A percentile compares a stretch with the other conserved stretches of the same genome.
Conservation (phyloP, 2,797 vertebrate species). For the Fundulus diaphanus region DNA sequence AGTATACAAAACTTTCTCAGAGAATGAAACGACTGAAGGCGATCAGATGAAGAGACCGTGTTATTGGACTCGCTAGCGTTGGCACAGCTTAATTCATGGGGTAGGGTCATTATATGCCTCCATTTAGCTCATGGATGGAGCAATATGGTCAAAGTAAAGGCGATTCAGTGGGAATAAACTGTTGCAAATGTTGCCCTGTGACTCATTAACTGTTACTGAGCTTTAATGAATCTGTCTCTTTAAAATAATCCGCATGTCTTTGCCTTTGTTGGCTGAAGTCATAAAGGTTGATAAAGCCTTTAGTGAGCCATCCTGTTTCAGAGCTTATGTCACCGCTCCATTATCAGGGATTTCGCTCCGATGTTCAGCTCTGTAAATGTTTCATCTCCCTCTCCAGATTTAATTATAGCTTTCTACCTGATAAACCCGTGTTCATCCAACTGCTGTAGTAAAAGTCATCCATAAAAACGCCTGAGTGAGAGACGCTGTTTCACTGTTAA, state of each 20-base stretch:
- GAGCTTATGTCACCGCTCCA: neutral
- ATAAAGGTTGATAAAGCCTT: conserved; percentile 2
- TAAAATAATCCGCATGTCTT: conserved; percentile 1
- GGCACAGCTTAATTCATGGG: neutral
- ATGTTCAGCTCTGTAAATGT: neutral
- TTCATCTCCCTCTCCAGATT: neutral
- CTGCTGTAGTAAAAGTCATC: neutral
- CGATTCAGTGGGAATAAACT: too few relatives aligned
- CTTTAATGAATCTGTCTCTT: neutral
- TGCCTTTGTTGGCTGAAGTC: neutral
- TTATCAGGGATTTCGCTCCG: neutral
- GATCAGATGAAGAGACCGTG: neutral
- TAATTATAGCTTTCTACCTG: neutral
- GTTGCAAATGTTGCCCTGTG: too few relatives aligned
- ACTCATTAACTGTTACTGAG: neutral
- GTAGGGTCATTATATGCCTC: neutral
- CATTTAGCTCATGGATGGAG: neutral
- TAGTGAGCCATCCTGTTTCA: neutral
- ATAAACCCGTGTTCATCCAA: neutral
- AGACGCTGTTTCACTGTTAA: neutral
- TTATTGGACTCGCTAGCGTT: too few relatives aligned
- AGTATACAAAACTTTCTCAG: neutral
- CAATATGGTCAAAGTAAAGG: neutral
- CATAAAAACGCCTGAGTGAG: neutral
- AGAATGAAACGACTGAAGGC: neutral